These are phyloP conservation scores for Syrrhaptes paradoxus DNA, from an alignment of 2,113 vertebrate genomes.

Conservation along the genomic window DNA sequence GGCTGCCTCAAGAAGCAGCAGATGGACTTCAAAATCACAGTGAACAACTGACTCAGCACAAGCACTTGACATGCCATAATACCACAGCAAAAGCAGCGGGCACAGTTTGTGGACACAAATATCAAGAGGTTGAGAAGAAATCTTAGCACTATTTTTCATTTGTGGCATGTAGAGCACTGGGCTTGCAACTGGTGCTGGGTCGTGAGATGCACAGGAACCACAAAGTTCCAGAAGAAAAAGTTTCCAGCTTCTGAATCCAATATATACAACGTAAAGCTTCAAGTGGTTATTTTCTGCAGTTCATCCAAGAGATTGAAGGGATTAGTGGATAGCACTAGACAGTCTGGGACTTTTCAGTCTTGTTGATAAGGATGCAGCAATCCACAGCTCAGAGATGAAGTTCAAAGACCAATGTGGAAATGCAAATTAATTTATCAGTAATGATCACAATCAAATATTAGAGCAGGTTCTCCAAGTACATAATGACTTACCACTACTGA, in stretches of 20 bases:
- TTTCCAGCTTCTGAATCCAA: background rate
- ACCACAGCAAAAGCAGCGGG: background rate
- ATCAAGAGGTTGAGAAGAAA: background rate
- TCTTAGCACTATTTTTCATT: background rate
- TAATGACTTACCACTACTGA: background rate
- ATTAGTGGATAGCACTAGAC: background rate
- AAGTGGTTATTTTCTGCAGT: background rate
- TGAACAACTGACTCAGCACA: fast-evolving
- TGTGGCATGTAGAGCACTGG: background rate
- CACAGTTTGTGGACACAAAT: background rate
- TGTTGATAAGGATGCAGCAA: background rate
- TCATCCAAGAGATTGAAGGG: background rate
- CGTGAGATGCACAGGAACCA: background rate
- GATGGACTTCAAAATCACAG: background rate
- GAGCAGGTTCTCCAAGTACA: background rate
- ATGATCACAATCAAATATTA: background rate
- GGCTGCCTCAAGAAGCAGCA: background rate
- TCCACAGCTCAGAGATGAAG: background rate
- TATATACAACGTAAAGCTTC: background rate
- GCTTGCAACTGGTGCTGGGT: background rate
- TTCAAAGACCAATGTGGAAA: background rate
- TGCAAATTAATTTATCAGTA: background rate
- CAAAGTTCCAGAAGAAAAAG: background rate
- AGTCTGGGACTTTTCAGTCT: background rate
- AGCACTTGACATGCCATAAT: background rate